phyloP scores from a whole-genome alignment of 1,140 invertebrate genomes.

The Chlorops oryzae region DNA sequence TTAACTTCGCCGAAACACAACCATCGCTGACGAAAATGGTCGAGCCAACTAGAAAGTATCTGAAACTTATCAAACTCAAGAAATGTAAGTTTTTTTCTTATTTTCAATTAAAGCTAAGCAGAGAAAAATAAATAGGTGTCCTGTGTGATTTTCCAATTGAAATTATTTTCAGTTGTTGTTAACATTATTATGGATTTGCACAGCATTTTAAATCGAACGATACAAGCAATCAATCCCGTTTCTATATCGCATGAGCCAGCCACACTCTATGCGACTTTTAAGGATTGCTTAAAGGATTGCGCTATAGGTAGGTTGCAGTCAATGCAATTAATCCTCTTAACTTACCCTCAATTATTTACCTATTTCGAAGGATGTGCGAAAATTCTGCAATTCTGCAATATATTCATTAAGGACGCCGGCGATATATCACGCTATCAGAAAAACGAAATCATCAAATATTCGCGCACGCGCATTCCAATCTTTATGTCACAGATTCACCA shows the following conservation, averaged over 20 bases:
- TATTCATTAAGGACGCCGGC: slow-evolving; percentile 55
- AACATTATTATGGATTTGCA: slow-evolving; percentile 58
- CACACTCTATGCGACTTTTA: slow-evolving; percentile 56
- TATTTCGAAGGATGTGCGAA: slow-evolving; percentile 50
- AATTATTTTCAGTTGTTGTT: slow-evolving; percentile 53
- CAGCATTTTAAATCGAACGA: slow-evolving; percentile 53
- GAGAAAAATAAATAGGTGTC: background rate
- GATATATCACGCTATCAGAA: slow-evolving; percentile 55
- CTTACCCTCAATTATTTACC: background rate
- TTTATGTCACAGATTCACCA: slow-evolving; percentile 57
- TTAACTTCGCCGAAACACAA: slow-evolving; percentile 50
- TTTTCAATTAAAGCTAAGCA: too few species aligned
- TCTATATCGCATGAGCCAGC: slow-evolving; percentile 50
- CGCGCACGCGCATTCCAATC: slow-evolving; percentile 58
- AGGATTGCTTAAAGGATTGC: slow-evolving; percentile 55
- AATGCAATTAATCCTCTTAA: background rate
- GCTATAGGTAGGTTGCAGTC: slow-evolving; percentile 49
- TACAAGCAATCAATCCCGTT: slow-evolving; percentile 51
- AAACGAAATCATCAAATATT: slow-evolving; percentile 61
- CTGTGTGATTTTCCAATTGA: background rate
- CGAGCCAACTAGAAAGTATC: slow-evolving; percentile 54
- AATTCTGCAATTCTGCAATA: slow-evolving; percentile 57
- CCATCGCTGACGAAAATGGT: slow-evolving; percentile 53
- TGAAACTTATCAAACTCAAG: slow-evolving; percentile 58
- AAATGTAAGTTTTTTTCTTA: slow-evolving; percentile 62